Conservation (phyloP, 2,113 vertebrate species). For the Orthonyx spaldingii region DNA sequence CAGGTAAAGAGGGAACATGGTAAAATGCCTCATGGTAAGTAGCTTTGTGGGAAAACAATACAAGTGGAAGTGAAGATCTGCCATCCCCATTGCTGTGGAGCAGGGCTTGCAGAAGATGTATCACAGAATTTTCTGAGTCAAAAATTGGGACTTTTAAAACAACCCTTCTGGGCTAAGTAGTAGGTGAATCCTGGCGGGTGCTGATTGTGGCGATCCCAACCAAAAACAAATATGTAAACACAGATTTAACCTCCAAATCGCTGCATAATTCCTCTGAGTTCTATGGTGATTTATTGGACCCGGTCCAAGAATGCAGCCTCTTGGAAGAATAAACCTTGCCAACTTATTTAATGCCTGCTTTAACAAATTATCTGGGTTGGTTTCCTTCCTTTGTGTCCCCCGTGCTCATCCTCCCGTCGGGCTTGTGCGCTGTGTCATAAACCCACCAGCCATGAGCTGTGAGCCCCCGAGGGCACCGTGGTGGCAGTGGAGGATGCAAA, state of each 20-base stretch:
- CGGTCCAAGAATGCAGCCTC: background rate
- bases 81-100: background rate
- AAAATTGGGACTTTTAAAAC: background rate
- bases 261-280: background rate
- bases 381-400: background rate
- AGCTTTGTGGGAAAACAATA: background rate
- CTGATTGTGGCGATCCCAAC: background rate
- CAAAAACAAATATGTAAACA: background rate
- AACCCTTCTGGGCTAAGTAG: background rate
- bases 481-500: background rate
- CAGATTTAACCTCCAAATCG: background rate
- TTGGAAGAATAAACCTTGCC: background rate
- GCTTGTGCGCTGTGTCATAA: background rate
- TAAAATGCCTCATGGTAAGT: background rate
- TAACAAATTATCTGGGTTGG: background rate
- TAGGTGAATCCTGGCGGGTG: background rate
- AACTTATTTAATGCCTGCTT: background rate
- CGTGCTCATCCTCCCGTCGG: rapidly evolving
- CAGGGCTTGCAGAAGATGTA: background rate
- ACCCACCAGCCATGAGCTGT: background rate
- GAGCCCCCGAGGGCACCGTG: rapidly evolving
- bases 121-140: background rate
- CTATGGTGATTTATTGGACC: background rate
- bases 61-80: background rate
- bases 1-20: background rate